Conservation (phyloP, 2,113 vertebrate genomes). For the Platichthys flesus region DNA sequence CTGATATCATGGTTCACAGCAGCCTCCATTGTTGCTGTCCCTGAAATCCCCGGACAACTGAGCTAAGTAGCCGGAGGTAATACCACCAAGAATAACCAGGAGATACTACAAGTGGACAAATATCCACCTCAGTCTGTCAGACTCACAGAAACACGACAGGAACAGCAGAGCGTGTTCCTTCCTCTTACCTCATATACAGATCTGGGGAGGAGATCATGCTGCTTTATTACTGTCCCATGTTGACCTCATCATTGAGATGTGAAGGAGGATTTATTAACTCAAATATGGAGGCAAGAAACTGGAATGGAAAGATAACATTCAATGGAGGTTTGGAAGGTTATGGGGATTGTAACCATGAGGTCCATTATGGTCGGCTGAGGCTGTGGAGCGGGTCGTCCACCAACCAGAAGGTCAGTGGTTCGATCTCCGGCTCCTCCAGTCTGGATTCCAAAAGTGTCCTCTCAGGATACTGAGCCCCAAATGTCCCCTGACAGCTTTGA, state of each 20-base stretch:
- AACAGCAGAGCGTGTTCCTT: neutral
- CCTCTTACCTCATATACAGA: neutral
- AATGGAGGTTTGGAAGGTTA: neutral
- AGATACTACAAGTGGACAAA: neutral
- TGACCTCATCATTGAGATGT: too few species aligned
- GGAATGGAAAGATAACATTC: neutral
- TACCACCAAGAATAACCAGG: slow-evolving; percentile 7
- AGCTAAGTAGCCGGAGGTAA: slow-evolving; percentile 29
- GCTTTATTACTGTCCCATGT: too few species aligned
- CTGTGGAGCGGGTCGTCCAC: neutral
- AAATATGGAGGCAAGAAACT: too few species aligned
- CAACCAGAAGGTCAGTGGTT: neutral
- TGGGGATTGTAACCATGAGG: neutral
- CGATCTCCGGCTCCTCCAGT: neutral
- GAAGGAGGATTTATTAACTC: too few species aligned
- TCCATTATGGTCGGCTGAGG: neutral
- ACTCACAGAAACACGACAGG: neutral
- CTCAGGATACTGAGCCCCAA: neutral
- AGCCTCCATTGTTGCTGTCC: slow-evolving; percentile 27
- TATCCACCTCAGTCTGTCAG: neutral
- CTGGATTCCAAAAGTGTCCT: neutral
- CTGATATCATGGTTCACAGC: slow-evolving; percentile 41
- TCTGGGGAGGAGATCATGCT: too few species aligned
- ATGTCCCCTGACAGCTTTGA: neutral
- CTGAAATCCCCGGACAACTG: slow-evolving; percentile 14